These are phyloP conservation scores for Crax fasciolata DNA, from an alignment of 2,797 vertebrate genomes.

Conservation along the genomic window DNA sequence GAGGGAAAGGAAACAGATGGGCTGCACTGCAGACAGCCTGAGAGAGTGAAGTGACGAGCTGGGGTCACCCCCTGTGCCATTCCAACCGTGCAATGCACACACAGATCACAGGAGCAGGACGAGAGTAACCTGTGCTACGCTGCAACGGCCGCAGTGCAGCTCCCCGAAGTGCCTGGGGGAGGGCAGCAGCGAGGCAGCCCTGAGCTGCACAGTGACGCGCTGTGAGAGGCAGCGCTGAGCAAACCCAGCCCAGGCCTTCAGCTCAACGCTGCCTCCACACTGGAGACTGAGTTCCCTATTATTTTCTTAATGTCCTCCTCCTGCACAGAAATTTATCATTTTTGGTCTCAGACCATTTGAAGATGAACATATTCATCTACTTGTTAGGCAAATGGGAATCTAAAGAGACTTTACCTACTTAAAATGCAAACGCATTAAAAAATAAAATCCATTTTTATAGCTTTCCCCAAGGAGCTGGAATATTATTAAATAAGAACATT, in stretches of 20 bases:
- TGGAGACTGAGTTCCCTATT: not conserved
- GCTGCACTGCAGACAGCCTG: not conserved
- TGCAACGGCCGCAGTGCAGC: not conserved
- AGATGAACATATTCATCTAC: not conserved
- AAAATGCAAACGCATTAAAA: conserved; percentile 44
- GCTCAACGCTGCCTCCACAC: not conserved
- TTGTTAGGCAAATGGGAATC: conserved; percentile 1
- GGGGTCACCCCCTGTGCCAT: not conserved
- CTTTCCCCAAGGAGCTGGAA: not conserved
- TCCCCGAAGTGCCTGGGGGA: not conserved
- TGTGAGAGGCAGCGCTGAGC: not conserved
- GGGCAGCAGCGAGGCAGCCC: not conserved
- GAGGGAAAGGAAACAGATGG: not conserved
- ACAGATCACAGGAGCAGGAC: not conserved
- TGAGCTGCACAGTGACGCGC: not conserved
- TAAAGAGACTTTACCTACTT: not conserved
- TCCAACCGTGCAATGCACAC: not conserved
- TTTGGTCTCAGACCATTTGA: not conserved
- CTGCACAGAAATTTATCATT: not conserved
- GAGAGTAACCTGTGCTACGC: not conserved
- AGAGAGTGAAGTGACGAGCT: not conserved
- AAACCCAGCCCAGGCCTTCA: not conserved
- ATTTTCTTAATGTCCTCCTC: not conserved
- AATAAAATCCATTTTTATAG: conserved; percentile 34
- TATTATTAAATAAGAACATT: conserved; percentile 20